Percentiles rank a stretch among this genome's conserved stretches.
These are phyloP conservation scores for Laspeyria flexula DNA, from an alignment of 2,888 invertebrate species.

Conservation along the genomic window DNA sequence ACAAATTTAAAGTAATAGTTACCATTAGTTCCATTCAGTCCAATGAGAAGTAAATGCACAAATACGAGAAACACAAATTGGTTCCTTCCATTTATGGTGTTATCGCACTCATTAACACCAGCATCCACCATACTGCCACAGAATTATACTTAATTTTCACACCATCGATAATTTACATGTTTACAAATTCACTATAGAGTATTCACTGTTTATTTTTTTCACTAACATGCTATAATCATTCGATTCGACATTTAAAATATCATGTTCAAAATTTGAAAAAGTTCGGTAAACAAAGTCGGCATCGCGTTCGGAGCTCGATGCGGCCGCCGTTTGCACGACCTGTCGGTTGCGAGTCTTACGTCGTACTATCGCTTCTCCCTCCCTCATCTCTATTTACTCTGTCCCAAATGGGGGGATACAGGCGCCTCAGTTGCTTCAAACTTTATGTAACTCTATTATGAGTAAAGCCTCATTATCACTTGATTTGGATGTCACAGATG, in stretches of 20 bases:
- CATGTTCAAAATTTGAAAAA: conserved; percentile 50
- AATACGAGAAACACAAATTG: conserved; percentile 83
- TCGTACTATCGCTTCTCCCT: conserved; percentile 80
- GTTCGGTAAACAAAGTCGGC: conserved; percentile 63
- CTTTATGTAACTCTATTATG: conserved; percentile 68
- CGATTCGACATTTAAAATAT: conserved; percentile 32
- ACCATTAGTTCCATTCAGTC: conserved; percentile 84
- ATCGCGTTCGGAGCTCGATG: conserved; percentile 49
- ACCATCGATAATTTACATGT: conserved; percentile 79
- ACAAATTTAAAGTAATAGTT: conserved; percentile 53
- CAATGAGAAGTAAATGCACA: conserved; percentile 83
- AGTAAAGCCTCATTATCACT: conserved; percentile 53
- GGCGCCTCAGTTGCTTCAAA: conserved; percentile 69
- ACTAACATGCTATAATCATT: conserved; percentile 45
- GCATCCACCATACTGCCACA: conserved; percentile 84
- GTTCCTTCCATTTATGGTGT: conserved; percentile 82
- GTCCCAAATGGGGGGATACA: conserved; percentile 77
- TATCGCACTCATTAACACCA: conserved; percentile 83
- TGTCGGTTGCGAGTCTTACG: conserved; percentile 67
- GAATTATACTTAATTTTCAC: conserved; percentile 73
- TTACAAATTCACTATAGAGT: conserved; percentile 58
- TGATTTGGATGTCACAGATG: conserved; percentile 48
- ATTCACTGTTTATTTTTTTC: conserved; percentile 48
- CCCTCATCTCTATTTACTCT: conserved; percentile 80
- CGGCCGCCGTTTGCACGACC: conserved; percentile 67